Evolutionary conservation across 2,888 invertebrate species (phyloP).

Genomic region (Mesorhabditis belari): DNA sequence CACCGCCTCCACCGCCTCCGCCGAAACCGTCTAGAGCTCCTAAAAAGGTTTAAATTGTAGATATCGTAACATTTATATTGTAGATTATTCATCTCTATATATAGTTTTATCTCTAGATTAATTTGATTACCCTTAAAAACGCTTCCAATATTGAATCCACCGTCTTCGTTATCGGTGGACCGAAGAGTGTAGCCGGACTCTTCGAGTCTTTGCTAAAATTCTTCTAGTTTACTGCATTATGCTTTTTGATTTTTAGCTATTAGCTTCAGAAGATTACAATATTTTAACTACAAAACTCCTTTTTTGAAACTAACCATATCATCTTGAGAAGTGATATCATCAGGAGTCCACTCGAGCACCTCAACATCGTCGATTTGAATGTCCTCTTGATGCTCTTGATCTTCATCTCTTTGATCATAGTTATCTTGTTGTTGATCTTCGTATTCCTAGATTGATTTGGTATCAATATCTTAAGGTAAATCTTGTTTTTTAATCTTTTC

Average conservation of each 20-base stretch:
- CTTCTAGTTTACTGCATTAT: no score
- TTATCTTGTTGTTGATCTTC: neutral
- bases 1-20: constrained; percentile 25
- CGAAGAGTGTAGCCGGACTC: neutral
- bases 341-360: neutral
- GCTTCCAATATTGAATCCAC: neutral
- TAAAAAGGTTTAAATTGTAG: neutral
- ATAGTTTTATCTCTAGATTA: neutral
- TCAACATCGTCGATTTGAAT: neutral
- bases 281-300: no score
- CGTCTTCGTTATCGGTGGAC: neutral
- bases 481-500: no score
- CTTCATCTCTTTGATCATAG: no score
- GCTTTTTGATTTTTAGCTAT: no score
- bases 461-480: no score
- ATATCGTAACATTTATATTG: neutral
- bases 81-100: neutral
- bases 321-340: neutral
- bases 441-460: neutral
- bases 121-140: neutral
- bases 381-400: no score
- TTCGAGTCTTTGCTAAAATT: neutral
- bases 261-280: no score
- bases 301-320: neutral
- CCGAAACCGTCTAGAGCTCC: constrained; percentile 30